Conservation (phyloP, 2,113 vertebrate genomes). For the Hemicordylus capensis region DNA sequence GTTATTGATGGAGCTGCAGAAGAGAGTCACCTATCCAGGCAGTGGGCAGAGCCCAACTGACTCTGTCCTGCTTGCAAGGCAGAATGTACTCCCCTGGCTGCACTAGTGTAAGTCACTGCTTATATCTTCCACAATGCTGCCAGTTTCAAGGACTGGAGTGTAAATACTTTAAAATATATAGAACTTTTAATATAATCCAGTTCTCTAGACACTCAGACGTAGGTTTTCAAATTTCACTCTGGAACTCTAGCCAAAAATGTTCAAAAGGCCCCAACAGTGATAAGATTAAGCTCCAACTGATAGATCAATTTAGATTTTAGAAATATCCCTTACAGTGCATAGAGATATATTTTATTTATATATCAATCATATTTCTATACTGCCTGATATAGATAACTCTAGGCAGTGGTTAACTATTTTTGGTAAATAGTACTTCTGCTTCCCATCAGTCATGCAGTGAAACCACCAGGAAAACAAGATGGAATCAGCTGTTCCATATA, state of each 20-base stretch:
- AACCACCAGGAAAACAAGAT: constrained; percentile 21
- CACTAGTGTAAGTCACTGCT: not conserved
- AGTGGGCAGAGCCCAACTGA: not conserved
- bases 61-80: too few species aligned
- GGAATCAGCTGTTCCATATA: constrained; percentile 39
- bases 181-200: not conserved
- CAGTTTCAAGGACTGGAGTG: not conserved
- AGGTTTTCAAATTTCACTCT: not conserved
- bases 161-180: not conserved
- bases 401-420: too few species aligned
- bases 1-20: not conserved
- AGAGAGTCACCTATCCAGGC: not conserved
- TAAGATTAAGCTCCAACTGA: constrained; percentile 18
- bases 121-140: not conserved
- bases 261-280: not conserved
- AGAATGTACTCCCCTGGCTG: not conserved
- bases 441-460: constrained; percentile 25
- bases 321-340: constrained; percentile 3
- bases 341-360: too few species aligned
- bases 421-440: not conserved
- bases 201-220: not conserved
- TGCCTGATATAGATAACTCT: too few species aligned
- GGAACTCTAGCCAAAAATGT: constrained; percentile 24
- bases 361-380: too few species aligned
- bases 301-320: not conserved